These are phyloP conservation scores for Pristionchus fissidentatus DNA, from an alignment of 2,888 invertebrate genomes.

Conservation along the genomic window DNA sequence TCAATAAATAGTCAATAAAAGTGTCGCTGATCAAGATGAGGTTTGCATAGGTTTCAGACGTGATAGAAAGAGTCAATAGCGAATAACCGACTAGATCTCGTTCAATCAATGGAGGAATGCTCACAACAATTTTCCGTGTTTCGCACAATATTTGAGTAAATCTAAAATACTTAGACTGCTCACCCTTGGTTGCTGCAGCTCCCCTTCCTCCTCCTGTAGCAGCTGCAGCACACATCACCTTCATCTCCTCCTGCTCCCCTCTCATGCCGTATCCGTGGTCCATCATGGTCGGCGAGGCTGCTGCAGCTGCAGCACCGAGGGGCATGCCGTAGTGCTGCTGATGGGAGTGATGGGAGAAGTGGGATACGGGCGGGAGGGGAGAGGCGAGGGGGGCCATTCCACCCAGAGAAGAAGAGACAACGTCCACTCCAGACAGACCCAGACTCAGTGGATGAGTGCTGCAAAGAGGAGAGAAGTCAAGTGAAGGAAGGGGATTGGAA, in stretches of 20 bases:
- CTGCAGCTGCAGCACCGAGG: no score
- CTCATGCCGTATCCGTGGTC: slow-evolving; percentile 2
- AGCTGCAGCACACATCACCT: background rate
- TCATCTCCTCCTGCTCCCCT: background rate
- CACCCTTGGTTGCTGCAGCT: no score
- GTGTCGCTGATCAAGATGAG: background rate
- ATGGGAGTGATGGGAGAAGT: slow-evolving; percentile 36
- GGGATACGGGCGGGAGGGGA: background rate
- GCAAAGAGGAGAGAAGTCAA: no score
- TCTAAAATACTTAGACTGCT: background rate
- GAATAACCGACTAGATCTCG: no score
- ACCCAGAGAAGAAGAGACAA: background rate
- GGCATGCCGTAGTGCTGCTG: no score
- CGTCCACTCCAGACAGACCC: slow-evolving; percentile 9
- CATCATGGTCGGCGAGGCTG: background rate
- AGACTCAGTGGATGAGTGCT: background rate
- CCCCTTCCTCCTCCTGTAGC: slow-evolving; percentile 7
- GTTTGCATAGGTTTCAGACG: background rate
- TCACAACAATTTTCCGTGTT: background rate
- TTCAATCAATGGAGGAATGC: background rate
- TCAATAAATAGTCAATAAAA: no score
- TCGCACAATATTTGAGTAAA: no score
- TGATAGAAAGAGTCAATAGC: no score
- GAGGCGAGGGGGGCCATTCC: background rate
- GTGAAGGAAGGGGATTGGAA: background rate